Evolutionary conservation across 2,888 invertebrate species (phyloP), one percentile per base, ranked within the genome.

Genomic region (Tinea trinotella): DNA sequence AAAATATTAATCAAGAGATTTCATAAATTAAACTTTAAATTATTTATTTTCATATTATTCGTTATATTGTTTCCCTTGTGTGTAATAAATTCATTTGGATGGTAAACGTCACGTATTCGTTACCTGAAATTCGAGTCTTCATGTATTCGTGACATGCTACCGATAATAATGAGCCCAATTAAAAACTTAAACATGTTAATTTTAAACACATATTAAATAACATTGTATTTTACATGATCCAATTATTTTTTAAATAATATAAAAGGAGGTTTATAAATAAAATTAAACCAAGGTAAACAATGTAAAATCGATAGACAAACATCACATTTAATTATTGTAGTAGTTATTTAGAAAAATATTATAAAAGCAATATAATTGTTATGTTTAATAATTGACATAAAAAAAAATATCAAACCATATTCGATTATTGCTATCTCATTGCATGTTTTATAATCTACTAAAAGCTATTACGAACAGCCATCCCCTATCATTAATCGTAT

Each of bases 401-500:
- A n/a, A 7, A 40, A 13, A 40, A 40, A 40, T 12, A 40, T 40
- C 40, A 40, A 40, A 40, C 30, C 7, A 30, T 13, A 40, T 40
- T 15, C 13, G 40, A 13, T 40, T 13, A 40, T 13, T 40, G 40
- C 40, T 40, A 40, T 4, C 40, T 40, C 40, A 40, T 40, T 7
- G 40, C 12, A 40, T 40, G 40, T 40, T 40, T 40, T 40, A 40
- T 40, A 40, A 40, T 40, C 13, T 15, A 40, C 40, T 40, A 40
- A 40, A 40, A 40, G 40, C 40, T 15, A 40, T 12, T n/a, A 40
- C 13, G 40, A 40, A n/a, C 40, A 4, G n/a, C 40, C 13, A 40
- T 40, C 40, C 48, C 48, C 50, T 15, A 65, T 80, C 81, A 83
- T 82, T 79, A 79, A 83, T 82, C 64, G 67, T 63, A 61, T 74